Conservation (phyloP, 2,113 vertebrate genomes). For the Macquaria australasica region DNA sequence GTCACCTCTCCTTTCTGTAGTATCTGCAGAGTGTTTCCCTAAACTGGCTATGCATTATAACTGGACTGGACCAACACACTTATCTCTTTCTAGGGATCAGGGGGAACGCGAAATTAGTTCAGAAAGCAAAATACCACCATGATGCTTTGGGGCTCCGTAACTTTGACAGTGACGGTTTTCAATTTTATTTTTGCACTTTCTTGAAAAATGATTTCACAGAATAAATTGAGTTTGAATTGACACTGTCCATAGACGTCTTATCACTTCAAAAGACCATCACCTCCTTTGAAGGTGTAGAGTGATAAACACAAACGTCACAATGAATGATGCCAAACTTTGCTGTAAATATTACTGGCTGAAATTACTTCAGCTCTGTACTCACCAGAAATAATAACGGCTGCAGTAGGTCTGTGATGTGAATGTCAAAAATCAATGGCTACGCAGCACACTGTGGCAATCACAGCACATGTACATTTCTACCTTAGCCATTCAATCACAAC, state of each 20-base stretch:
- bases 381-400: constrained; percentile 19
- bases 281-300: background rate
- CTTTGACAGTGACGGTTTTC: background rate
- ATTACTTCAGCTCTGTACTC: background rate
- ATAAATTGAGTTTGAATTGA: background rate
- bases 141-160: background rate
- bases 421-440: constrained; percentile 36
- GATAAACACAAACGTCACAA: background rate
- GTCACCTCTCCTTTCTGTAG: no score
- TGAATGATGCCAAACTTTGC: background rate
- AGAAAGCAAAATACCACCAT: background rate
- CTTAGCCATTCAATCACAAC: constrained; percentile 59
- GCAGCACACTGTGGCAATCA: constrained; percentile 49
- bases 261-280: background rate
- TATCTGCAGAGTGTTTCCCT: no score
- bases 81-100: no score
- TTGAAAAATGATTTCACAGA: background rate
- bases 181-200: background rate
- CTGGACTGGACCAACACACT: no score
- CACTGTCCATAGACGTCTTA: background rate
- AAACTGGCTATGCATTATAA: no score
- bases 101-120: background rate
- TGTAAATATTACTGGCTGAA: background rate
- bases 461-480: constrained; percentile 40
- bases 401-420: constrained; percentile 34